Evolutionary conservation across 2,113 vertebrate species (phyloP).

Genomic region (Chitala chitala): DNA sequence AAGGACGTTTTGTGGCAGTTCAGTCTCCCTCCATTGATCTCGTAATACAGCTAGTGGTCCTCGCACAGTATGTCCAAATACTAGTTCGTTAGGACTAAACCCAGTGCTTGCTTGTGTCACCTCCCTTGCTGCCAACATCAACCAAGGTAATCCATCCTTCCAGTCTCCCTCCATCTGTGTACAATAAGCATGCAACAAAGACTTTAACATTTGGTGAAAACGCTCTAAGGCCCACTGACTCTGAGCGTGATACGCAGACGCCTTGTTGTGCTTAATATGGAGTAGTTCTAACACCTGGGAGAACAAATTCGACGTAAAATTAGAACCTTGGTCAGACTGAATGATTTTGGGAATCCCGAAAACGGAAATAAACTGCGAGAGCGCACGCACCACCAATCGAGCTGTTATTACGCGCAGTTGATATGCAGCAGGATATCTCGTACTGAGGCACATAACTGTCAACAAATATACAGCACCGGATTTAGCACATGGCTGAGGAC

Average conservation of each 20-base stretch:
- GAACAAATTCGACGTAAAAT: not conserved
- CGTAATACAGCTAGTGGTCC: not conserved
- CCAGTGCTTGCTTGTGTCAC: not conserved
- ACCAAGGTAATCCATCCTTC: not conserved
- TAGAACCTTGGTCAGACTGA: not conserved
- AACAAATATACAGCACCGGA: not conserved
- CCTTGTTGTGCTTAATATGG: not conserved
- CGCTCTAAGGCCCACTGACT: not conserved
- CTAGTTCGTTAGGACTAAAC: not conserved
- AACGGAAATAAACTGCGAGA: not conserved
- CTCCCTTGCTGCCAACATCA: not conserved
- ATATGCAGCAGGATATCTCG: not conserved
- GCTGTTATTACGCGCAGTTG: not conserved
- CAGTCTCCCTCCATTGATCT: not conserved
- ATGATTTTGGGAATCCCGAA: not conserved
- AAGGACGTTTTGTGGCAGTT: not conserved
- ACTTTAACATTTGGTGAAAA: slow-evolving; percentile 4
- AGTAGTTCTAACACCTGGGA: not conserved
- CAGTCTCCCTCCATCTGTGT: not conserved
- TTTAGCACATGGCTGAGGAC: not conserved
- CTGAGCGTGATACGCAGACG: not conserved
- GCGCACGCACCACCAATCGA: not conserved
- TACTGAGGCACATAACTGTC: not conserved
- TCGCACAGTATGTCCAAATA: not conserved
- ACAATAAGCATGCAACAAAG: not conserved